These are phyloP conservation scores for Asteroscopus sphinx DNA, from an alignment of 2,888 invertebrate species.

Conservation along the genomic window DNA sequence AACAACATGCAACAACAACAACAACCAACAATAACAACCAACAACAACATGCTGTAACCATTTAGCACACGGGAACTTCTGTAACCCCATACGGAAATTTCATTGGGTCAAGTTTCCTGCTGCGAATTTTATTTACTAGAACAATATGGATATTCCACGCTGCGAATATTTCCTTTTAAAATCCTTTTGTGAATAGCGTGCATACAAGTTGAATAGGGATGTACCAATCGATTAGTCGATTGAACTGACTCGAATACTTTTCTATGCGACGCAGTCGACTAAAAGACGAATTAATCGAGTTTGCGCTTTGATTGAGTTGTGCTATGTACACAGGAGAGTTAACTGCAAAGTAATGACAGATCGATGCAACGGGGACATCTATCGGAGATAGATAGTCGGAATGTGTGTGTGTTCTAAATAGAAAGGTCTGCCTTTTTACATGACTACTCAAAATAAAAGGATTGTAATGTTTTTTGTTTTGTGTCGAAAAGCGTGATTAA, in stretches of 20 bases:
- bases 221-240: conserved; percentile 44
- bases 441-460: no score
- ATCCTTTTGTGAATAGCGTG: conserved; percentile 26
- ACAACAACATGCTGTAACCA: not conserved
- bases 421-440: not conserved
- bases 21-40: no score
- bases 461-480: no score
- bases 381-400: not conserved
- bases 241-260: conserved; percentile 37
- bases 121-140: conserved; percentile 40
- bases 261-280: conserved; percentile 25
- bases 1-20: no score
- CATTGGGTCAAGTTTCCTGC: conserved; percentile 46
- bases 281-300: conserved; percentile 50
- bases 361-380: conserved; percentile 27
- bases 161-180: conserved; percentile 15
- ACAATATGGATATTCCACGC: conserved; percentile 30
- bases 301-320: conserved; percentile 38
- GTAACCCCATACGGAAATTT: conserved; percentile 26
- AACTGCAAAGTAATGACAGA: conserved; percentile 30
- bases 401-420: conserved; percentile 3
- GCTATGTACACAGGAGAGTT: conserved; percentile 34
- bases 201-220: conserved; percentile 42
- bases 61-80: conserved; percentile 9
- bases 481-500: no score